phyloP scores from a whole-genome alignment of 1,140 invertebrate genomes.

The Hycleus cichorii region DNA sequence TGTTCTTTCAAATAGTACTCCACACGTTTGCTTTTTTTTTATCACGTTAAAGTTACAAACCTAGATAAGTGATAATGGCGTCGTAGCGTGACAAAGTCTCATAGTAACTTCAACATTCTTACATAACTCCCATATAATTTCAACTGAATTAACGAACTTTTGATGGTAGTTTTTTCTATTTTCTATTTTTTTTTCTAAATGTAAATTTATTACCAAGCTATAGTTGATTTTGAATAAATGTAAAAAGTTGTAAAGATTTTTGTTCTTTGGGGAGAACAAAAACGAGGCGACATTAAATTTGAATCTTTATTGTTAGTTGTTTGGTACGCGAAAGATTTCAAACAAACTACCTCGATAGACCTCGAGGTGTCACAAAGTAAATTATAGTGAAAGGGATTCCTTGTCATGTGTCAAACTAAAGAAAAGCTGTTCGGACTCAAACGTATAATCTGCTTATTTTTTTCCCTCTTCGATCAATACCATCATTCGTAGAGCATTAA shows the following conservation, averaged over 20 bases:
- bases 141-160: slow-evolving; percentile 9
- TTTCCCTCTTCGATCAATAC: slow-evolving; percentile 13
- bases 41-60: slow-evolving; percentile 18
- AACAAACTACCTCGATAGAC: slow-evolving; percentile 10
- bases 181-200: not conserved
- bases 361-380: slow-evolving; percentile 25
- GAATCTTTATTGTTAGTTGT: slow-evolving; percentile 8
- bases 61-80: slow-evolving; percentile 20
- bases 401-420: slow-evolving; percentile 27
- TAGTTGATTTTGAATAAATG: slow-evolving; percentile 3
- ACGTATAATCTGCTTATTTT: slow-evolving; percentile 20
- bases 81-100: slow-evolving; percentile 15
- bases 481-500: slow-evolving; percentile 8
- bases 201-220: slow-evolving; percentile 8
- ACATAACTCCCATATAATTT: slow-evolving; percentile 13
- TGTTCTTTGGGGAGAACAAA: slow-evolving; percentile 2
- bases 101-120: slow-evolving; percentile 8
- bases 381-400: slow-evolving; percentile 32
- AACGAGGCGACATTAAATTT: slow-evolving; percentile 5
- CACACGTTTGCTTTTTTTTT: not conserved
- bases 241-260: not conserved
- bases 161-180: slow-evolving; percentile 3
- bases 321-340: not conserved
- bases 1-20: too few species aligned
- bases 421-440: slow-evolving; percentile 11